Conservation (phyloP, 2,113 vertebrate species). For the Labrus mixtus region DNA sequence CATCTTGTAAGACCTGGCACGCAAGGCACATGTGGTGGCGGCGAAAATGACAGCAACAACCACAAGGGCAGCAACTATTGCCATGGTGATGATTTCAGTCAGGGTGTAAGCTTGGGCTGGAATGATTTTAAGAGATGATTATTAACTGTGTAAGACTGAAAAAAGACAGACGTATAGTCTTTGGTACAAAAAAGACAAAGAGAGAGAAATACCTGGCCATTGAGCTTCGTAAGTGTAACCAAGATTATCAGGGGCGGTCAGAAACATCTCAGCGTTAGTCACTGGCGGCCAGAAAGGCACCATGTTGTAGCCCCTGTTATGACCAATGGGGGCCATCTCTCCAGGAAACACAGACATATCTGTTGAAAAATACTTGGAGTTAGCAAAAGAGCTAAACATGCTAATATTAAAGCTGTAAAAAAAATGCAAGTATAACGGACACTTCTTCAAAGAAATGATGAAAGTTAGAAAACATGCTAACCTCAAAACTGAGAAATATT, state of each 20-base stretch:
- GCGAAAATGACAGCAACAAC: constrained; percentile 89
- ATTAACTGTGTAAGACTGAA: neutral
- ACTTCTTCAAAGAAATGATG: too few species aligned
- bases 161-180: neutral
- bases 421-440: too few species aligned
- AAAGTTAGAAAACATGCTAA: neutral
- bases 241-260: constrained; percentile 90
- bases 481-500: neutral
- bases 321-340: constrained; percentile 97
- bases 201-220: constrained; percentile 88
- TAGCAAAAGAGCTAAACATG: neutral
- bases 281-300: constrained; percentile 98
- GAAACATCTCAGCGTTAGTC: constrained; percentile 95
- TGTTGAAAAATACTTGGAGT: constrained; percentile 58
- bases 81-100: constrained; percentile 92
- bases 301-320: constrained; percentile 96
- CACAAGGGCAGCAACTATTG: constrained; percentile 87
- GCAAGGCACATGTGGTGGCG: constrained; percentile 84
- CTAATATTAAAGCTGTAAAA: neutral
- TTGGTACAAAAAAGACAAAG: too few species aligned
- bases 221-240: constrained; percentile 94
- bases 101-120: constrained; percentile 85
- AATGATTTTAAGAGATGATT: neutral
- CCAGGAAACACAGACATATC: constrained; percentile 88
- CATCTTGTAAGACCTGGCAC: constrained; percentile 79